Base-by-base conservation (phyloP, 2,888 invertebrate genomes). In the Allygus modestus region DNA sequence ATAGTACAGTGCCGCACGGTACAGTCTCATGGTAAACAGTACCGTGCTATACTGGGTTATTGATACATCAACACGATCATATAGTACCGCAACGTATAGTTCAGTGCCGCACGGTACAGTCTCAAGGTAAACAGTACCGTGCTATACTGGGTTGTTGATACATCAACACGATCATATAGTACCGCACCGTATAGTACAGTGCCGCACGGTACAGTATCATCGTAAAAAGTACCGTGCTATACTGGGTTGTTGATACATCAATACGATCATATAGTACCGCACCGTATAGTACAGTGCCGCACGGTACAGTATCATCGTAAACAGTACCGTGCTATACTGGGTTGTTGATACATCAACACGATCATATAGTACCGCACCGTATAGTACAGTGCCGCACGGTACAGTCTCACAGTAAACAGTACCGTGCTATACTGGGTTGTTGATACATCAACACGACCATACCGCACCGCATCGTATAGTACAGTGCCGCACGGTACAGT, bases 31-130 rank as follows among this genome's bases (percentile, higher is more conserved):
- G 37, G 37, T 37, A 37, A 4, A 37, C 37, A 37, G 37, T 37
- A 37, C 51, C 2, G n/a, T n/a, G n/a, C n/a, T n/a, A n/a, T n/a
- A n/a, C n/a, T n/a, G n/a, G n/a, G n/a, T n/a, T n/a, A n/a, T n/a
- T n/a, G n/a, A n/a, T 51, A 51, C 51, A 51, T 51, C 51, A 51
- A 51, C 51, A 51, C 51, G n/a, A 51, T 17, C 51, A 51, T 51
- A 17, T 17, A 1, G 51, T 51, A 51, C 51, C 51, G 15, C n/a
- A n/a, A 4, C 51, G 51, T 51, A 51, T n/a, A 51, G 51, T n/a
- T 1, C n/a, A 4, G 2, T n/a, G 51, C 51, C n/a, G 9, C 37
- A 9, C 37, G 37, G 37, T 9, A 37, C 37, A 37, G 37, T 4
- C 37, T 9, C 37, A 9, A 7, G 37, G 37, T 37, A 37, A 4